Conservation (phyloP, 2,797 vertebrate genomes). For the Hirundo rustica region DNA sequence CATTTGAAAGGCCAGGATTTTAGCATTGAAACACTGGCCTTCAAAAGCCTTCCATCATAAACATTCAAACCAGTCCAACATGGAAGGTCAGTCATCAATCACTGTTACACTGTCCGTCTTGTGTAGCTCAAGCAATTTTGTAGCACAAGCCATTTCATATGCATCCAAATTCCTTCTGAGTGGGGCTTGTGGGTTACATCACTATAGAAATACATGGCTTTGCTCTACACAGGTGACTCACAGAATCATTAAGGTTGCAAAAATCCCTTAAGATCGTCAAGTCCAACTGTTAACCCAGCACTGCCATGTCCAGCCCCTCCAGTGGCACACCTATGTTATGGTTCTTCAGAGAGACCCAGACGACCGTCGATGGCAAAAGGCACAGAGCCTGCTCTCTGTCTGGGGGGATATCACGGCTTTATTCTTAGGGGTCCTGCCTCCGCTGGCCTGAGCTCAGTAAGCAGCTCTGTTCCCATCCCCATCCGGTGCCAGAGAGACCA, state of each 20-base stretch:
- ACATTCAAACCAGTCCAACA: neutral
- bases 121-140: neutral
- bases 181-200: neutral
- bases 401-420: too few species aligned
- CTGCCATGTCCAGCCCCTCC: neutral
- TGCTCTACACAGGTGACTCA: neutral
- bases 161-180: neutral
- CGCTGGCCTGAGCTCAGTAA: too few species aligned
- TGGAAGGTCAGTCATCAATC: slow-evolving; percentile 28
- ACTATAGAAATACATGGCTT: neutral
- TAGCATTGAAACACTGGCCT: neutral
- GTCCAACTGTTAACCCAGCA: neutral
- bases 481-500: too few species aligned
- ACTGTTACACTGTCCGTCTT: neutral
- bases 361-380: too few species aligned
- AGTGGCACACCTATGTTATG: too few species aligned
- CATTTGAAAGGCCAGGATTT: slow-evolving; percentile 13
- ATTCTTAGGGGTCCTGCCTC: too few species aligned
- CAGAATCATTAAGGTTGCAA: neutral
- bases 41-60: slow-evolving; percentile 9
- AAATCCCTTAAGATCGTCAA: neutral
- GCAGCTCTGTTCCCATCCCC: too few species aligned
- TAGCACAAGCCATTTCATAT: neutral
- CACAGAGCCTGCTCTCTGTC: too few species aligned
- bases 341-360: too few species aligned